Conservation (phyloP, 2,797 vertebrate species). For the Lateolabrax maculatus region DNA sequence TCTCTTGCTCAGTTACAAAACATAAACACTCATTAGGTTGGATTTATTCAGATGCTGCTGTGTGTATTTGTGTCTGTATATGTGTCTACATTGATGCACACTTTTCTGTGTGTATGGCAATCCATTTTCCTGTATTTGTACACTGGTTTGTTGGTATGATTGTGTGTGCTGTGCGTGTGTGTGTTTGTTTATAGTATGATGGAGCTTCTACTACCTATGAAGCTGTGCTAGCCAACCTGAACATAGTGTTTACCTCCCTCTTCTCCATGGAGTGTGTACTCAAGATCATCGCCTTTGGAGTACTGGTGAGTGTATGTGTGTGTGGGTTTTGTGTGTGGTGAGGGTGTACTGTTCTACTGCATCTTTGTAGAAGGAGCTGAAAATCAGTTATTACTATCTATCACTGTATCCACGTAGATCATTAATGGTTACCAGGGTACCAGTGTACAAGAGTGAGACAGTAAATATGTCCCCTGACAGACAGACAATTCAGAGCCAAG, state of each 20-base stretch:
- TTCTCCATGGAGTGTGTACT: slow-evolving; percentile 97
- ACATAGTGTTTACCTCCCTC: slow-evolving; percentile 97
- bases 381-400: neutral
- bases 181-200: slow-evolving; percentile 82
- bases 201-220: slow-evolving; percentile 89
- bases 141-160: slow-evolving; percentile 41
- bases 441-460: neutral
- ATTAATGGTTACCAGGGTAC: neutral
- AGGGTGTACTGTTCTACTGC: slow-evolving; percentile 9
- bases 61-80: slow-evolving; percentile 13
- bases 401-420: neutral
- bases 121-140: slow-evolving; percentile 27
- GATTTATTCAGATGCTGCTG: slow-evolving; percentile 2
- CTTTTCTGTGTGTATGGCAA: slow-evolving; percentile 14
- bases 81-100: slow-evolving; percentile 5
- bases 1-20: neutral
- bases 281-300: slow-evolving; percentile 97
- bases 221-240: slow-evolving; percentile 92
- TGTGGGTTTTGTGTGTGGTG: slow-evolving; percentile 29
- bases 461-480: neutral
- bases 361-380: slow-evolving; percentile 9
- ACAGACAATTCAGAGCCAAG: neutral
- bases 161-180: slow-evolving; percentile 50
- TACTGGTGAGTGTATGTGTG: slow-evolving; percentile 86
- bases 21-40: neutral